Percentiles rank a stretch among this genome's conserved stretches.
Conservation (phyloP, 2,888 invertebrate species). For the Clepsis dumicolana region DNA sequence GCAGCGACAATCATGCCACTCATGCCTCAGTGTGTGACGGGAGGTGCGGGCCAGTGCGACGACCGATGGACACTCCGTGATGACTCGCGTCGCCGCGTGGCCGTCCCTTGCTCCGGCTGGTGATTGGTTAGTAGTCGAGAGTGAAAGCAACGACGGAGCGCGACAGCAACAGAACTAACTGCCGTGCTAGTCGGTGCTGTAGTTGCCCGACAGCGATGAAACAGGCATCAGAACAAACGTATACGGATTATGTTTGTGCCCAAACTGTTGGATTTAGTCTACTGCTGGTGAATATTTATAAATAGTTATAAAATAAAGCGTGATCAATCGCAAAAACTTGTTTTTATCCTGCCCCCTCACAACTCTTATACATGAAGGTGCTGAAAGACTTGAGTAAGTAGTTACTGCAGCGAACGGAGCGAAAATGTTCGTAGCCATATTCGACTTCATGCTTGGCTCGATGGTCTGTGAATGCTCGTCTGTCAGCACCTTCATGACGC, state of each 20-base stretch:
- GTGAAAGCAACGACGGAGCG: not conserved
- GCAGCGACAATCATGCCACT: not conserved
- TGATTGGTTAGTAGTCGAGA: not conserved
- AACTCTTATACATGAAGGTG: no score
- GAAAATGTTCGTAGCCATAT: no score
- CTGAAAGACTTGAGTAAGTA: no score
- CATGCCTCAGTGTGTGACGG: not conserved
- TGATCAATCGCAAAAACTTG: slow-evolving; percentile 19
- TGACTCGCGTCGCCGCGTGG: not conserved
- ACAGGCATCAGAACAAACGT: not conserved
- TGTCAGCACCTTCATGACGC: no score
- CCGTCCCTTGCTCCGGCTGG: not conserved
- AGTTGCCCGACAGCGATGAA: not conserved
- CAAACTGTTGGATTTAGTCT: slow-evolving; percentile 1
- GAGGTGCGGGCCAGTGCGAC: not conserved
- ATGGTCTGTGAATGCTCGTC: no score
- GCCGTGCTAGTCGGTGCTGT: not conserved
- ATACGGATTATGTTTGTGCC: not conserved
- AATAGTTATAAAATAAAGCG: slow-evolving; percentile 32
- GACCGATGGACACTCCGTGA: not conserved
- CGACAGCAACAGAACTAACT: not conserved
- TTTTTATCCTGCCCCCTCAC: not conserved
- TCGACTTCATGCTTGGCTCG: no score
- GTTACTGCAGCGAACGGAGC: no score
- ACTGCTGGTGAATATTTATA: slow-evolving; percentile 27